Evolutionary conservation across 23 tunicate species (phyloP).

Genomic region (Phallusia fumigata): DNA sequence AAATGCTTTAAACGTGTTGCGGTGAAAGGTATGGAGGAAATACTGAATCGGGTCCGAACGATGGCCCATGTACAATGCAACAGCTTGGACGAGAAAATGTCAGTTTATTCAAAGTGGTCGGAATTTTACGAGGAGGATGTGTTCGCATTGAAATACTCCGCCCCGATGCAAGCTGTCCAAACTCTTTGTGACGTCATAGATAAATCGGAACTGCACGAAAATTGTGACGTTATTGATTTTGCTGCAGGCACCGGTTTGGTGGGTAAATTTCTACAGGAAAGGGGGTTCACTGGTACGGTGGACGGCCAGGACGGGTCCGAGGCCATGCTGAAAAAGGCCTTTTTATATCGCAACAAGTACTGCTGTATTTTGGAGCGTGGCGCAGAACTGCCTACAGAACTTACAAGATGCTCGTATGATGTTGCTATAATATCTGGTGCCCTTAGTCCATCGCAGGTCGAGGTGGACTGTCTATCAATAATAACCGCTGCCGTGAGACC

Average conservation of each 20-base stretch:
- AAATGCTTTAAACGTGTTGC: too few relatives aligned
- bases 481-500: constrained; percentile 10
- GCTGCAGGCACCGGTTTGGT: constrained; percentile 50
- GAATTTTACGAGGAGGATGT: constrained; percentile 20
- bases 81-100: constrained; percentile 9
- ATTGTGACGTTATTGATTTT: constrained; percentile 21
- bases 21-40: background rate
- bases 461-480: constrained; percentile 8
- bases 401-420: constrained; percentile 5
- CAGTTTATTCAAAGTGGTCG: constrained; percentile 15
- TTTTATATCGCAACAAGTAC: background rate
- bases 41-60: background rate
- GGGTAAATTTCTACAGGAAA: constrained; percentile 19
- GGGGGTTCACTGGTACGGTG: constrained; percentile 15
- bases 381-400: constrained; percentile 10
- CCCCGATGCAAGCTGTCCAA: constrained; percentile 10
- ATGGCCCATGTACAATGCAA: background rate
- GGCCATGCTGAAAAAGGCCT: constrained; percentile 11
- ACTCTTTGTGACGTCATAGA: background rate
- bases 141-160: background rate
- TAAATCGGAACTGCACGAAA: background rate
- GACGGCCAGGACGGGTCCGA: constrained; percentile 42
- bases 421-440: constrained; percentile 33
- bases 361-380: constrained; percentile 7
- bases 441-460: constrained; percentile 30